Conservation (phyloP, 1,140 invertebrate genomes). For the Drosophila sucinea region DNA sequence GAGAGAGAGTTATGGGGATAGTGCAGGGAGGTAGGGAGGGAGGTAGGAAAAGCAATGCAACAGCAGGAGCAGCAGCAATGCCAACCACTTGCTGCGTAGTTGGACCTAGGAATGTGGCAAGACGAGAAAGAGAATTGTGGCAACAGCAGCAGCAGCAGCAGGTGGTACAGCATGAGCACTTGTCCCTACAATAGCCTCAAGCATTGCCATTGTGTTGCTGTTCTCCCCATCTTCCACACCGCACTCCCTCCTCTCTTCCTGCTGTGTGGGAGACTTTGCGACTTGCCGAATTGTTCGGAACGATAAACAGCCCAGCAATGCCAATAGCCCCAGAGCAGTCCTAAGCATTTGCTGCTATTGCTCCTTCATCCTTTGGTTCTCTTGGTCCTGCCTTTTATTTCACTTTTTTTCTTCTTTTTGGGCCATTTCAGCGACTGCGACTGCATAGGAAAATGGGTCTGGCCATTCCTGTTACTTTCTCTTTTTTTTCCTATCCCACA, state of each 20-base stretch:
- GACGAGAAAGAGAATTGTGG: background rate
- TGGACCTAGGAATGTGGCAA: conserved; percentile 1
- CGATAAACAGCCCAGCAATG: conserved; percentile 73
- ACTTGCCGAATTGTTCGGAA: conserved; percentile 58
- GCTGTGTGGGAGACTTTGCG: conserved; percentile 50
- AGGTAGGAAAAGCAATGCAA: conserved; percentile 14
- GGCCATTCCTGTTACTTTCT: conserved; percentile 9
- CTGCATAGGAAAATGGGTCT: conserved; percentile 17
- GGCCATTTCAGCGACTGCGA: background rate
- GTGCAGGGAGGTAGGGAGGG: background rate
- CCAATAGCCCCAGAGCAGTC: conserved; percentile 43
- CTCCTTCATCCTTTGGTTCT: background rate
- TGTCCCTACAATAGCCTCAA: conserved; percentile 15
- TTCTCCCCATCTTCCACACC: background rate
- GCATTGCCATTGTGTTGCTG: conserved; percentile 15
- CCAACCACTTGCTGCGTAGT: conserved; percentile 21
- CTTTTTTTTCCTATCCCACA: background rate
- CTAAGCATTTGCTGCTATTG: conserved; percentile 12
- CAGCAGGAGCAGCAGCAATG: conserved; percentile 33
- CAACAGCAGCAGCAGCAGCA: background rate
- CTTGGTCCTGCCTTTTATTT: background rate
- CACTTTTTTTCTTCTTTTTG: no score
- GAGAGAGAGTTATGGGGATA: background rate
- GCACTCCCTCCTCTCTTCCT: background rate
- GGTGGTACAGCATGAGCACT: conserved; percentile 16